phyloP scores from a whole-genome alignment of 1,140 invertebrate genomes.

The Trachymyrmex septentrionalis region DNA sequence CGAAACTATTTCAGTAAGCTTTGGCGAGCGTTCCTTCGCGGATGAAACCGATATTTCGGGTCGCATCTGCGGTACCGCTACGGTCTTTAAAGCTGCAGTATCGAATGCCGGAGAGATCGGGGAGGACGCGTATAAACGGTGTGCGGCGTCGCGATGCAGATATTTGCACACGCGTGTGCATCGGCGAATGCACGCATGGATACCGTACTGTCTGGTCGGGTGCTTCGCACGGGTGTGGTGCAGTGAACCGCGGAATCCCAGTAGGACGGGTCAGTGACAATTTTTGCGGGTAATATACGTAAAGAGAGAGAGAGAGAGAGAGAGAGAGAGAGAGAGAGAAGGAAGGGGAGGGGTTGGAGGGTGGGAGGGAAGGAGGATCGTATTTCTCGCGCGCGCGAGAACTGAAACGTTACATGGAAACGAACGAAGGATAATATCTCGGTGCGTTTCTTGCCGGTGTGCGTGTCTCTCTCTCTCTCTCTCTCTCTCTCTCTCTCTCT shows the following conservation, averaged over 20 bases:
- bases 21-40: background rate
- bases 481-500: background rate
- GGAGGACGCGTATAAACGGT: background rate
- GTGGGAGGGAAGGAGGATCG: background rate
- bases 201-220: background rate
- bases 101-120: slow-evolving; percentile 13
- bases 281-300: slow-evolving; percentile 50
- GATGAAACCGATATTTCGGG: slow-evolving; percentile 35
- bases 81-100: slow-evolving; percentile 54
- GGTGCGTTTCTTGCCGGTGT: slow-evolving; percentile 35
- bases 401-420: slow-evolving; percentile 22
- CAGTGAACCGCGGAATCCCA: slow-evolving; percentile 49
- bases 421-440: slow-evolving; percentile 50
- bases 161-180: slow-evolving; percentile 34
- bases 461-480: background rate
- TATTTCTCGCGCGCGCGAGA: background rate
- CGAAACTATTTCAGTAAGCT: background rate
- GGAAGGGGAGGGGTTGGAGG: background rate
- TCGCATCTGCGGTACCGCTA: slow-evolving; percentile 44
- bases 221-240: slow-evolving; percentile 38
- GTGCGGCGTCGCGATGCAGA: slow-evolving; percentile 1
- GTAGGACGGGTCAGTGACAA: slow-evolving; percentile 63
- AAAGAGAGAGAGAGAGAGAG: background rate
- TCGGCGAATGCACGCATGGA: background rate
- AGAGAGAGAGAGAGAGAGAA: background rate